A percentile compares a stretch with the other conserved stretches of the same genome.
phyloP scores from a whole-genome alignment of 1,140 invertebrate genomes.

The Danaus melanippus region DNA sequence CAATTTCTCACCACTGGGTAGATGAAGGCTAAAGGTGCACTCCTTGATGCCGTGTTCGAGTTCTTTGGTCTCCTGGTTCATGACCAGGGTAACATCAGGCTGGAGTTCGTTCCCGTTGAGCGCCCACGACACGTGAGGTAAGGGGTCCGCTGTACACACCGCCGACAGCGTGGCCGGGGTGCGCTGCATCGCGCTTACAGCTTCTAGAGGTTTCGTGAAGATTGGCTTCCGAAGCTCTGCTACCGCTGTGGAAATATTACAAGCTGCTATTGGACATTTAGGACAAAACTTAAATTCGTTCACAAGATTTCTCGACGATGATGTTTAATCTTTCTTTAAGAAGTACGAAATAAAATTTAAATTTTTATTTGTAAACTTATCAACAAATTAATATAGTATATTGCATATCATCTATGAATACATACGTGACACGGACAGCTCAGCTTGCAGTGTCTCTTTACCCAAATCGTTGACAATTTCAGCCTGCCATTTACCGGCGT shows the following conservation, averaged over 20 bases:
- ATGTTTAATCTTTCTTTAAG: not conserved
- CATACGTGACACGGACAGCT: constrained; percentile 81
- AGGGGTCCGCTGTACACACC: constrained; percentile 86
- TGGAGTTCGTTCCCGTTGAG: constrained; percentile 70
- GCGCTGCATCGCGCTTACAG: constrained; percentile 79
- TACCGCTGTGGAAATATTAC: constrained; percentile 68
- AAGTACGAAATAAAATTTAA: not conserved
- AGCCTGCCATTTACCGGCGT: constrained; percentile 85
- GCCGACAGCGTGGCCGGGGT: constrained; percentile 81
- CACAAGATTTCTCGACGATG: constrained; percentile 2
- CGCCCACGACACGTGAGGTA: constrained; percentile 73
- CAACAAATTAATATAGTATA: constrained; percentile 1
- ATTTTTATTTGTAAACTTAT: constrained; percentile 5
- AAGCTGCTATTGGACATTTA: no score
- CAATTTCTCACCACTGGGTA: constrained; percentile 73
- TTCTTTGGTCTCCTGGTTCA: constrained; percentile 75
- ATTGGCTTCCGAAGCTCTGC: constrained; percentile 84
- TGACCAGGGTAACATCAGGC: constrained; percentile 57
- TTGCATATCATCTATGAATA: constrained; percentile 19
- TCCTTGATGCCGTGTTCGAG: constrained; percentile 83
- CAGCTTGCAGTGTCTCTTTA: constrained; percentile 78
- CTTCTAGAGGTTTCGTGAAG: constrained; percentile 78
- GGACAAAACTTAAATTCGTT: not conserved
- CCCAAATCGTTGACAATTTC: constrained; percentile 84
- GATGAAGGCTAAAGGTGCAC: constrained; percentile 79